Percentiles rank a stretch among this genome's conserved stretches.
phyloP scores from a whole-genome alignment of 2,113 vertebrate species.

The Xyrauchen texanus region DNA sequence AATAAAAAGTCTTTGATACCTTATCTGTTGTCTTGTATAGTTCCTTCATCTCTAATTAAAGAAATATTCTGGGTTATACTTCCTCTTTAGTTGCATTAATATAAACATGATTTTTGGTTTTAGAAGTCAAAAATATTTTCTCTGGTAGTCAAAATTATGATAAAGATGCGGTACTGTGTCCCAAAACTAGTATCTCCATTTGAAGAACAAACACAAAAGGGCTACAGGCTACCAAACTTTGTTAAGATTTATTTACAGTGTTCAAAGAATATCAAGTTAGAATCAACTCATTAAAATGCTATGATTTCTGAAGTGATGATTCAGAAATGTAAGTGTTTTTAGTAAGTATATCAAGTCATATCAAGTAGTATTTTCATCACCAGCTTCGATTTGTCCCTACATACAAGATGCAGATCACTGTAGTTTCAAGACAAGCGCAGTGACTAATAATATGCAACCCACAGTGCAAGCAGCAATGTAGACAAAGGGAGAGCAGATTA shows the following conservation, averaged over 20 bases:
- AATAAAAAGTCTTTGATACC: slow-evolving; percentile 77
- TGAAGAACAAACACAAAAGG: neutral
- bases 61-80: too few species aligned
- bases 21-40: neutral
- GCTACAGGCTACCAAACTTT: slow-evolving; percentile 43
- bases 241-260: slow-evolving; percentile 73
- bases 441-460: slow-evolving; percentile 18
- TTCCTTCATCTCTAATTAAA: too few species aligned
- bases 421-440: slow-evolving; percentile 4
- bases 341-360: slow-evolving; percentile 30
- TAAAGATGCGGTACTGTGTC: too few species aligned
- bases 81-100: too few species aligned
- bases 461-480: slow-evolving; percentile 14
- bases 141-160: too few species aligned
- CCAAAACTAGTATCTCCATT: too few species aligned
- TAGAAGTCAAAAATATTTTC: too few species aligned
- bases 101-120: too few species aligned
- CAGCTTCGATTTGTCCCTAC: slow-evolving; percentile 22
- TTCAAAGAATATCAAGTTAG: slow-evolving; percentile 60
- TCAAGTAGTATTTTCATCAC: slow-evolving; percentile 20
- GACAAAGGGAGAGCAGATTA: neutral
- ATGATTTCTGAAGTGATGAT: slow-evolving; percentile 55
- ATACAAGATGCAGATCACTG: slow-evolving; percentile 4
- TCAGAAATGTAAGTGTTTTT: slow-evolving; percentile 48
- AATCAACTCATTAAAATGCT: slow-evolving; percentile 59